Evolutionary conservation across 2,113 vertebrate genomes (phyloP).

Genomic region (Aplodontia rufa): DNA sequence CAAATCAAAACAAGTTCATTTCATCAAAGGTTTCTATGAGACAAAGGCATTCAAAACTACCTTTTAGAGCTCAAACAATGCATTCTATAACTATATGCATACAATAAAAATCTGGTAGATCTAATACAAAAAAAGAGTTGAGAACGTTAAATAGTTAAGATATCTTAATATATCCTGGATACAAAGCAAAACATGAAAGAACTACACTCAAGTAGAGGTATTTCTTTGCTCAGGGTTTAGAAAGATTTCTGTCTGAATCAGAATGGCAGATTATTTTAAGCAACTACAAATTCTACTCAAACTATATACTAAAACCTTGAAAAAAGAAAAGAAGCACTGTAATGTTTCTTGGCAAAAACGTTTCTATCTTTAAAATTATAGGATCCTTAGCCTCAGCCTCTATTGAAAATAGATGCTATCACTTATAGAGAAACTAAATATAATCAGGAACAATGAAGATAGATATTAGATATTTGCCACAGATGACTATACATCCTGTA

Average conservation of each 20-base stretch:
- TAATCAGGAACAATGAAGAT: background rate
- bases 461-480: background rate
- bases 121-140: slow-evolving; percentile 20
- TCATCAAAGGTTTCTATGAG: slow-evolving; percentile 41
- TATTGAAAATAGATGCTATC: background rate
- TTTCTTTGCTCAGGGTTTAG: slow-evolving; percentile 23
- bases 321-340: background rate
- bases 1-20: slow-evolving; percentile 58
- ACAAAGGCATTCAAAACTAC: slow-evolving; percentile 51
- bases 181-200: background rate
- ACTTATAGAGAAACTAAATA: slow-evolving; percentile 39
- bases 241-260: slow-evolving; percentile 48
- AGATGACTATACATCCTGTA: background rate
- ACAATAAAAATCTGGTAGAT: slow-evolving; percentile 11
- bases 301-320: background rate
- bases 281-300: slow-evolving; percentile 31
- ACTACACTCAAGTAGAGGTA: background rate
- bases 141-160: background rate
- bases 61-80: slow-evolving; percentile 47
- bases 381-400: background rate
- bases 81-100: slow-evolving; percentile 26
- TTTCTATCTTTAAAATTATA: slow-evolving; percentile 15
- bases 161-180: background rate
- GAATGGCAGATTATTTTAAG: slow-evolving; percentile 25
- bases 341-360: slow-evolving; percentile 19